Evolutionary conservation across 1,140 invertebrate species (phyloP), one percentile per base, ranked within the genome.

Genomic region (Drosophila simulans): DNA sequence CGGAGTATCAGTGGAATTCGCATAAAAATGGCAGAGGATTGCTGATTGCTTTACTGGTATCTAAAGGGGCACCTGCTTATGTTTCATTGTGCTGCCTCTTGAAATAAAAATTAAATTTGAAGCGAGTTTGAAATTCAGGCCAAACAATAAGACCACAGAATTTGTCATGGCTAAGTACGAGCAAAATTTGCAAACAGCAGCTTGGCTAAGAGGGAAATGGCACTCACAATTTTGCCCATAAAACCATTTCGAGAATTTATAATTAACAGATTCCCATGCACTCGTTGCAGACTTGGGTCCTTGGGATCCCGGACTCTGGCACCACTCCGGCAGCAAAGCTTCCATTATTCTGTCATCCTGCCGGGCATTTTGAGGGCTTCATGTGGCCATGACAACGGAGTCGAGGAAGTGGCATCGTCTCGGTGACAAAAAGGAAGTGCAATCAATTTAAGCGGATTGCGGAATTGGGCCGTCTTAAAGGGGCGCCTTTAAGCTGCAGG

Each of bases 381-480:
- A 43, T 45, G 68, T 53, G 54, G 64, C 65, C 63, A 56, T 53
- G 64, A 51, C 56, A 53, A 77, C 52, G 27, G 17, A 54, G 42
- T 4, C 13, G 35, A 45, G 42, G 4, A n/a, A 27, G 1, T 11
- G 11, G 25, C 3, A 11, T 8, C 42, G 3, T n/a, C 37, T 15
- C 37, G 40, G 25, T 17, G 34, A 25, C 48, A 69, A 57, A 55
- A 40, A 34, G 22, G 46, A 15, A 65, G 75, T 77, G 60, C 83
- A 88, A 83, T 88, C 83, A 88, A 77, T 89, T 79, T 83, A 89
- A 88, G 75, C 75, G 51, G 83, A 76, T 88, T 88, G 70, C 53
- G 53, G 42, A 51, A 77, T 31, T 60, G 51, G 40, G 25, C 39
- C 56, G 34, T 69, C 74, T 77, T 69, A 62, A 77, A 77, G 35